A percentile compares a stretch with the other conserved stretches of the same genome.
These are phyloP conservation scores for Gorsachius magnificus DNA, from an alignment of 2,797 vertebrate species.

Conservation along the genomic window DNA sequence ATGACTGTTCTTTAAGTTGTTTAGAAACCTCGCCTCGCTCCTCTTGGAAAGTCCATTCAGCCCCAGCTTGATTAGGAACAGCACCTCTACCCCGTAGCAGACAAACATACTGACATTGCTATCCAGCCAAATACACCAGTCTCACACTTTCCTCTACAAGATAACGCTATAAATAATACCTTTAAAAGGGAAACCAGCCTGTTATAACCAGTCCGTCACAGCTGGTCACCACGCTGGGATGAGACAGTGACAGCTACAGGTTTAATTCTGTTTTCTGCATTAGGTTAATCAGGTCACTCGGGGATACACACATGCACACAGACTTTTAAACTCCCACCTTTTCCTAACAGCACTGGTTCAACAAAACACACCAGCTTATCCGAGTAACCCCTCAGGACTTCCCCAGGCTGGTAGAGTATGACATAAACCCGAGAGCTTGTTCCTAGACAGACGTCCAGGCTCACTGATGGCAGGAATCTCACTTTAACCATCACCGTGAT, in stretches of 20 bases:
- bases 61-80: constrained; percentile 5
- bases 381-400: neutral
- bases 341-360: neutral
- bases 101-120: neutral
- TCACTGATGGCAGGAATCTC: neutral
- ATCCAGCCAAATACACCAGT: neutral
- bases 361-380: neutral
- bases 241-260: neutral
- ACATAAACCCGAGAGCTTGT: neutral
- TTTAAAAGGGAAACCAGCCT: neutral
- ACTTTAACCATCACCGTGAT: neutral
- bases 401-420: neutral
- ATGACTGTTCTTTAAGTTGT: constrained; percentile 8
- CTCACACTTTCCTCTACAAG: neutral
- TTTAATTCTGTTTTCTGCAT: neutral
- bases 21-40: neutral
- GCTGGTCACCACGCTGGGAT: neutral
- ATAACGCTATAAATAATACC: neutral
- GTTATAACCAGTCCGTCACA: neutral
- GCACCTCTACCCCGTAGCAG: neutral
- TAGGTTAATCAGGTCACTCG: neutral
- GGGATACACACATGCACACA: neutral
- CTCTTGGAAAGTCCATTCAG: neutral
- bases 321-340: neutral
- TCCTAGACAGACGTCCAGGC: neutral